Conservation (phyloP, 2,888 invertebrate genomes). For the Listrodromus nycthemerus region DNA sequence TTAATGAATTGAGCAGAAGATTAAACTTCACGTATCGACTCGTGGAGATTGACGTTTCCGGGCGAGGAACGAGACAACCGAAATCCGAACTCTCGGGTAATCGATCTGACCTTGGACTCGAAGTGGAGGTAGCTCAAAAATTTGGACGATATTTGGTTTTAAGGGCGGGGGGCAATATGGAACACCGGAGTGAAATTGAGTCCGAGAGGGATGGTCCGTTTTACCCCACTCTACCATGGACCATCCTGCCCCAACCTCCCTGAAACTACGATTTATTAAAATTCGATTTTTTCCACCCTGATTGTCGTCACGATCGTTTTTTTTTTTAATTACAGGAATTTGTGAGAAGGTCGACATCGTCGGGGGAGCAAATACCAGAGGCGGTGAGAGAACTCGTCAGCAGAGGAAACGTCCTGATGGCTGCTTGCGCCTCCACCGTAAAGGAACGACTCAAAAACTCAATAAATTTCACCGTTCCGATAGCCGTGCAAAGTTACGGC, state of each 20-base stretch:
- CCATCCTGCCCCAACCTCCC: no score
- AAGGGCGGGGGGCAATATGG: background rate
- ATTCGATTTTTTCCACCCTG: no score
- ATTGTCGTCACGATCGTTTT: background rate
- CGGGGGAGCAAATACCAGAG: slow-evolving; percentile 79
- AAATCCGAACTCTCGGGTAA: slow-evolving; percentile 9
- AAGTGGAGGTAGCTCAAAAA: background rate
- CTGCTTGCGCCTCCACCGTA: slow-evolving; percentile 87
- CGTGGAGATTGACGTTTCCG: slow-evolving; percentile 66
- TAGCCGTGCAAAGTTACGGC: slow-evolving; percentile 92
- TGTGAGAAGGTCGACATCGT: slow-evolving; percentile 70
- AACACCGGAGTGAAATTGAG: background rate
- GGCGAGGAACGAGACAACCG: background rate
- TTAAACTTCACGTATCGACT: slow-evolving; percentile 92
- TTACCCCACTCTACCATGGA: no score
- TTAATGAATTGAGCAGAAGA: slow-evolving; percentile 90
- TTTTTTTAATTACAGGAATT: slow-evolving; percentile 54
- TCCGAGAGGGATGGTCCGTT: no score
- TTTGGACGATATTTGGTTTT: background rate
- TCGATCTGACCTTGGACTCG: background rate
- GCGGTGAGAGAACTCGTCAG: slow-evolving; percentile 85
- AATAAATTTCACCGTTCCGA: slow-evolving; percentile 92
- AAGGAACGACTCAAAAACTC: slow-evolving; percentile 85
- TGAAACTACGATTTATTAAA: no score
- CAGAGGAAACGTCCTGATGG: slow-evolving; percentile 86